Conservation (phyloP, 2,888 invertebrate species). For the Siphlonurus alternatus region DNA sequence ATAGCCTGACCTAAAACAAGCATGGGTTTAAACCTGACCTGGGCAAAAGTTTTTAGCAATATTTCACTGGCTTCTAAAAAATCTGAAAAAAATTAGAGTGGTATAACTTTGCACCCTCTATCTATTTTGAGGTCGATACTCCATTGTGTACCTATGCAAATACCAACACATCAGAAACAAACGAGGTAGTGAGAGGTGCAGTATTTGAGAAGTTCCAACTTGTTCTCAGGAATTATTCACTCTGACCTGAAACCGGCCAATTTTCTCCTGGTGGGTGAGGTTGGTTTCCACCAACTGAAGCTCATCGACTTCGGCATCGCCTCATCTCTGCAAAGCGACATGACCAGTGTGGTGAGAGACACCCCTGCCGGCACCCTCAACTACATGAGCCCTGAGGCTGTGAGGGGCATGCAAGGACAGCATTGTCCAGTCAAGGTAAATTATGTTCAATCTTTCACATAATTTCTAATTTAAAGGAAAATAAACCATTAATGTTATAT, state of each 20-base stretch:
- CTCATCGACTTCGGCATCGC: conserved; percentile 97
- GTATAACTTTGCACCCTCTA: too few relatives aligned
- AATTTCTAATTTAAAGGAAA: not conserved
- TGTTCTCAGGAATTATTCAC: conserved; percentile 67
- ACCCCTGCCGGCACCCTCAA: conserved; percentile 78
- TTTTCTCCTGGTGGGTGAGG: conserved; percentile 69
- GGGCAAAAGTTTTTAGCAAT: too few relatives aligned
- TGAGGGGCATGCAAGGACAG: conserved; percentile 22
- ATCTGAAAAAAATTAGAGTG: too few relatives aligned
- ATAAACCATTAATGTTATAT: too few relatives aligned
- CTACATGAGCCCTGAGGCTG: conserved; percentile 91
- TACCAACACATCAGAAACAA: too few relatives aligned
- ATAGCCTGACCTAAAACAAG: not conserved
- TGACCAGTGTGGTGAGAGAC: conserved; percentile 73
- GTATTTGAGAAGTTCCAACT: not conserved
- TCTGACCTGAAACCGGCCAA: conserved; percentile 95
- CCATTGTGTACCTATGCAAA: too few relatives aligned
- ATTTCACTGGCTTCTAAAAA: too few relatives aligned
- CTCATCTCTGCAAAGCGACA: conserved; percentile 68
- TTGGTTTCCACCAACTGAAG: conserved; percentile 45
- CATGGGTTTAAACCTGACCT: too few relatives aligned
- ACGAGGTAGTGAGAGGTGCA: not conserved
- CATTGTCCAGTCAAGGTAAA: not conserved
- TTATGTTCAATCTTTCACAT: not conserved
- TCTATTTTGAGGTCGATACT: too few relatives aligned